Conservation (phyloP, 2,113 vertebrate species). For the Ammodytes dubius region DNA sequence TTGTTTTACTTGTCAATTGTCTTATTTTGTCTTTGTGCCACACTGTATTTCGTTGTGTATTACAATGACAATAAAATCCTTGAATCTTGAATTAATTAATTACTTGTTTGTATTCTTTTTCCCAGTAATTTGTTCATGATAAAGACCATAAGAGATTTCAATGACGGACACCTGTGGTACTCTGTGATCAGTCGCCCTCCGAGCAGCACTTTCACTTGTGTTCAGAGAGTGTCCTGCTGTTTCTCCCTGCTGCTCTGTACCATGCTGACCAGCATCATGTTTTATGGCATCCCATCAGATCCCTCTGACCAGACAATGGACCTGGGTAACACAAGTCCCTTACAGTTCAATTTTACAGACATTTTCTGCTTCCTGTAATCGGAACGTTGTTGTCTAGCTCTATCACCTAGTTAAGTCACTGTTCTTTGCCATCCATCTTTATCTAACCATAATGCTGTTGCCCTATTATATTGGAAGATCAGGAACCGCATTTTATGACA, state of each 20-base stretch:
- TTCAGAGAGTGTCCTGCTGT: constrained; percentile 94
- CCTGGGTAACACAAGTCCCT: constrained; percentile 81
- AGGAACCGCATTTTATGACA: neutral
- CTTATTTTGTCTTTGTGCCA: too few relatives aligned
- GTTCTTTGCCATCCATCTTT: neutral
- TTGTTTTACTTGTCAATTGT: too few relatives aligned
- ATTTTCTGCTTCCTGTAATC: too few relatives aligned
- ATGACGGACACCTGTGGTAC: constrained; percentile 93
- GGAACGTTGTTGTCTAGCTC: neutral
- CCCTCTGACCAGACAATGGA: constrained; percentile 95
- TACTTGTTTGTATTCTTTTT: neutral
- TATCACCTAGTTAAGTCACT: neutral
- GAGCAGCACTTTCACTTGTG: constrained; percentile 89
- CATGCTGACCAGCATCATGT: constrained; percentile 96
- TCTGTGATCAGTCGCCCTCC: constrained; percentile 89
- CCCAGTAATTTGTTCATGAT: constrained; percentile 92
- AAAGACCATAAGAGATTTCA: constrained; percentile 91
- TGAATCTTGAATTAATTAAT: too few relatives aligned
- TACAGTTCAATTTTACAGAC: neutral
- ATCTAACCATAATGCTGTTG: neutral
- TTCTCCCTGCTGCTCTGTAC: constrained; percentile 95
- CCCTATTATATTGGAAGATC: neutral
- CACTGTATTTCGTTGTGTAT: too few relatives aligned
- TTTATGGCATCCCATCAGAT: constrained; percentile 92
- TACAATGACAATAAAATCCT: too few relatives aligned